A percentile compares a stretch with the other conserved stretches of the same genome.
Conservation (phyloP, 2,113 vertebrate genomes). For the Mastomys coucha region DNA sequence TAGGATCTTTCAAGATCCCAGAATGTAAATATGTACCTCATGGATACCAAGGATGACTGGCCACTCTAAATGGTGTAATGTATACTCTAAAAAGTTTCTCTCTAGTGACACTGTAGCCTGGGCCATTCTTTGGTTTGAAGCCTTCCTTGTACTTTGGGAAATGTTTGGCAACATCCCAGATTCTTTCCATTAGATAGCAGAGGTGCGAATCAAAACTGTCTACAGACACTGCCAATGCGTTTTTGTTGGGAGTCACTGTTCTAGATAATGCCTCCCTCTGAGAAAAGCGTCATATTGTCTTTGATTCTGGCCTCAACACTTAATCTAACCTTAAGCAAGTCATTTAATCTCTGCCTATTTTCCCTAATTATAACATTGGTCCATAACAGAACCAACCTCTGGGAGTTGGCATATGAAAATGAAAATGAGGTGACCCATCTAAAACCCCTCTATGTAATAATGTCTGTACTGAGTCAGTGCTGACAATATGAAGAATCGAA, state of each 20-base stretch:
- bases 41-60: neutral
- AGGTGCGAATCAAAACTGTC: neutral
- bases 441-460: neutral
- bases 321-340: neutral
- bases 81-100: neutral
- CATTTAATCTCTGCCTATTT: slow-evolving; percentile 3
- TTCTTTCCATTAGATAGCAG: neutral
- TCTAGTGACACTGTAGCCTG: neutral
- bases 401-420: neutral
- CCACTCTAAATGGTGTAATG: neutral
- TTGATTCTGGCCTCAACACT: neutral
- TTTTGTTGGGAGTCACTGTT: neutral
- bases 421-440: neutral
- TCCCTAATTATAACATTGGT: neutral
- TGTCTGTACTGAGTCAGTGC: neutral
- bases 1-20: neutral
- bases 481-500: neutral
- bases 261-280: neutral
- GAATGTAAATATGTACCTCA: neutral
- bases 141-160: neutral
- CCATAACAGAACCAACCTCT: neutral
- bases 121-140: neutral
- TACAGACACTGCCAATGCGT: neutral
- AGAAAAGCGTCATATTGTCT: neutral
- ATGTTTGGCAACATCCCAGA: neutral